phyloP scores from a whole-genome alignment of 1,140 invertebrate genomes.

The Heterodera carotae region DNA sequence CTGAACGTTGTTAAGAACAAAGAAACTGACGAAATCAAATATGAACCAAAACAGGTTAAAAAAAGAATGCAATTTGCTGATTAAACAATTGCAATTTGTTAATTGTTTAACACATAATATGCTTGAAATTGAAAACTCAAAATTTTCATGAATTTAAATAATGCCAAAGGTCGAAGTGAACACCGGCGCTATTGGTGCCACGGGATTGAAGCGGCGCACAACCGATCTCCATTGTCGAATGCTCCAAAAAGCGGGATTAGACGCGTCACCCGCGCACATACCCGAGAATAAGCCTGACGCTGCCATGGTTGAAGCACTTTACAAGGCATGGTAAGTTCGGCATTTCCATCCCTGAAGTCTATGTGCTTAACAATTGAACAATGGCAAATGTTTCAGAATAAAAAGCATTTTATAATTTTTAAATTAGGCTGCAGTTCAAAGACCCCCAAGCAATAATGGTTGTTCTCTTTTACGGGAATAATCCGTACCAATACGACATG shows the following conservation, averaged over 20 bases:
- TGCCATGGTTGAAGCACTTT: slow-evolving; percentile 50
- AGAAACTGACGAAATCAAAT: slow-evolving; percentile 52
- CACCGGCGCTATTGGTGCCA: too few species aligned
- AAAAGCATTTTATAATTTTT: background rate
- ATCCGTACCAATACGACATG: slow-evolving; percentile 72
- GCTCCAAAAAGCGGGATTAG: background rate
- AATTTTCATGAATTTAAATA: too few species aligned
- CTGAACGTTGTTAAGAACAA: slow-evolving; percentile 35
- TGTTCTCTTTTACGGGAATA: slow-evolving; percentile 84
- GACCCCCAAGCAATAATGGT: slow-evolving; percentile 75
- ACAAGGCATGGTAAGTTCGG: slow-evolving; percentile 58
- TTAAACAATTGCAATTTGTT: too few species aligned
- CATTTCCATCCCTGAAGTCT: too few species aligned
- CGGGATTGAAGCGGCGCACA: too few species aligned
- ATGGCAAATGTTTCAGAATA: too few species aligned
- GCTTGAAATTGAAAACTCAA: too few species aligned
- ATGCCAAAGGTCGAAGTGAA: too few species aligned
- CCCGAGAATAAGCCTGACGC: slow-evolving; percentile 55
- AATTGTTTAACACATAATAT: too few species aligned
- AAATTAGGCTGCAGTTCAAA: slow-evolving; percentile 37
- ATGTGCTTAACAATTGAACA: background rate
- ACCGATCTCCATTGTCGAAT: background rate
- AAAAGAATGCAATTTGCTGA: too few species aligned
- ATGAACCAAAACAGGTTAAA: slow-evolving; percentile 59
- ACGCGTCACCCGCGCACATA: slow-evolving; percentile 10